Evolutionary conservation across 2,113 vertebrate species (phyloP).

Genomic region (Epinephelus moara): DNA sequence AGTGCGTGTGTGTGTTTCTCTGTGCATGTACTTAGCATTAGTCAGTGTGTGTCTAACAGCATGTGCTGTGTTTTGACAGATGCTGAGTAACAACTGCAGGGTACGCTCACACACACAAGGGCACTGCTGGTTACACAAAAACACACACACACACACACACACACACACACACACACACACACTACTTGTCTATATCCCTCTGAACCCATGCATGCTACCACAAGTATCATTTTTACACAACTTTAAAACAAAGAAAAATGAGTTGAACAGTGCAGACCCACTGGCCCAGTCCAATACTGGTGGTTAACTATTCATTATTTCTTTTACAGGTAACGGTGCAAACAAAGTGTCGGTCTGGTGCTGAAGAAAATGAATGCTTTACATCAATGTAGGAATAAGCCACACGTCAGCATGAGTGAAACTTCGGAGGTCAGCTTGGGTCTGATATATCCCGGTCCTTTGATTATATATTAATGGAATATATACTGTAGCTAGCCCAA

Average conservation of each 20-base stretch:
- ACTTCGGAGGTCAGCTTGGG: conserved; percentile 41
- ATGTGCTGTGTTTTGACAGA: not conserved
- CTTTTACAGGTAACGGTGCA: not conserved
- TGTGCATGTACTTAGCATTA: not conserved
- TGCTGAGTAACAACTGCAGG: conserved; percentile 2
- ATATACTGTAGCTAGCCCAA: conserved; percentile 2
- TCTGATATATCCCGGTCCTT: conserved; percentile 30
- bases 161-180: not conserved
- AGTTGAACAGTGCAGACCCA: not conserved
- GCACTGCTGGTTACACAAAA: not conserved
- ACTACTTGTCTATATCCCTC: not conserved
- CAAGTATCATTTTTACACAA: not conserved
- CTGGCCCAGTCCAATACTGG: not conserved
- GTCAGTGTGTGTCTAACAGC: not conserved
- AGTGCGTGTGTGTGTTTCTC: not conserved
- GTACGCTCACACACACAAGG: not conserved
- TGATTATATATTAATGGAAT: conserved; percentile 49
- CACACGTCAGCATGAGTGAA: conserved; percentile 18
- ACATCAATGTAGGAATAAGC: not conserved
- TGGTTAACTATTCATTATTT: conserved; percentile 7
- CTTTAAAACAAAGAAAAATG: not conserved
- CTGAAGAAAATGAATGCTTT: not conserved
- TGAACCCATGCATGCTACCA: not conserved
- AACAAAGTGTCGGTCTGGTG: not conserved
- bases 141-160: no score